A percentile compares a stretch with the other conserved stretches of the same genome.
Conservation (phyloP, 2,797 vertebrate genomes). For the Amniataba percoides region DNA sequence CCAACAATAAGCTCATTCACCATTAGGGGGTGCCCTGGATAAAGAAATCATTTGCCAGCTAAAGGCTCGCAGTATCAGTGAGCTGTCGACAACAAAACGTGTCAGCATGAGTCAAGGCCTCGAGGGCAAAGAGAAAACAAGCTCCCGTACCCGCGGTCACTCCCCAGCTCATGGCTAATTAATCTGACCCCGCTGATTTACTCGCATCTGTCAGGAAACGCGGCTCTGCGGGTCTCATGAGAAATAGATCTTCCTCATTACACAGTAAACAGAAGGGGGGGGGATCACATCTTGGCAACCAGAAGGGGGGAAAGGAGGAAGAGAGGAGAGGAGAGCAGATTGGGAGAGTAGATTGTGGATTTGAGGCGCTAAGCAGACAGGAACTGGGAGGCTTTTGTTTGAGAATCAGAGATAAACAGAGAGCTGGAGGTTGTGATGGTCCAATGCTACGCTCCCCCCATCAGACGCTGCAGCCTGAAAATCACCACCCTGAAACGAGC, state of each 20-base stretch:
- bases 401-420: conserved; percentile 66
- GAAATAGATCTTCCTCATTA: conserved; percentile 13
- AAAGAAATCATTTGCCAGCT: conserved; percentile 31
- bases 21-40: conserved; percentile 54
- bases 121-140: conserved; percentile 22
- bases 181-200: conserved; percentile 21
- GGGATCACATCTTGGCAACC: conserved; percentile 25
- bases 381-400: conserved; percentile 67
- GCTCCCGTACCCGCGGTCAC: conserved; percentile 18
- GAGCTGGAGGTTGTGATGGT: conserved; percentile 71
- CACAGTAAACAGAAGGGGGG: conserved; percentile 17
- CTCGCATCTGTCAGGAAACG: conserved; percentile 21
- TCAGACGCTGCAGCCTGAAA: conserved; percentile 41
- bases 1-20: neutral
- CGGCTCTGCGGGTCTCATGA: conserved; percentile 13
- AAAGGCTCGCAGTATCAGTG: neutral
- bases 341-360: conserved; percentile 44
- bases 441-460: conserved; percentile 58
- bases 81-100: neutral
- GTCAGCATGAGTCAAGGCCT: conserved; percentile 20
- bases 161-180: conserved; percentile 22
- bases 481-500: conserved; percentile 58
- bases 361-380: conserved; percentile 49
- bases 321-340: conserved; percentile 16
- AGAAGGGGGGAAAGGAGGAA: neutral